Evolutionary conservation across 2,797 vertebrate genomes (phyloP).

Genomic region (Rachycentron canadum): DNA sequence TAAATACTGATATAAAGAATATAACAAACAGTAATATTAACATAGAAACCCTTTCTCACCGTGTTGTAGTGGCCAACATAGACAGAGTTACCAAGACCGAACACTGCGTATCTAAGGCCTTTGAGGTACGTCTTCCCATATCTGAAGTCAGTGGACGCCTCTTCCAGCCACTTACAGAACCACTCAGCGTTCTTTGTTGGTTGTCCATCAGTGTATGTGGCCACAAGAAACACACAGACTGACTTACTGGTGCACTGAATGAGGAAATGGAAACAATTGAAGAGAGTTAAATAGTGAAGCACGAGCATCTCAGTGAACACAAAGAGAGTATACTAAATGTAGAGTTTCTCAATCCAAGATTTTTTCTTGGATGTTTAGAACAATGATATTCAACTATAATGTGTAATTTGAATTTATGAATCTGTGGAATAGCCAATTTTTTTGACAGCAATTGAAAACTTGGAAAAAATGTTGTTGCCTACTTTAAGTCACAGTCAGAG

Average conservation of each 20-base stretch:
- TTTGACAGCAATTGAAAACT: too few relatives aligned
- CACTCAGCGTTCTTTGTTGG: conserved; percentile 90
- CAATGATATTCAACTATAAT: neutral
- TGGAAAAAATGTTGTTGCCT: neutral
- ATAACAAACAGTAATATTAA: neutral
- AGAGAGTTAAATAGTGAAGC: neutral
- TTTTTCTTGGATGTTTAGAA: neutral
- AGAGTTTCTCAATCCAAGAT: neutral
- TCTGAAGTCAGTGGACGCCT: conserved; percentile 92
- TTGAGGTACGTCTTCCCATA: conserved; percentile 91
- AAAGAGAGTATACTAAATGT: neutral
- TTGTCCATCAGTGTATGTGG: conserved; percentile 92
- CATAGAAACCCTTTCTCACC: conserved; percentile 74
- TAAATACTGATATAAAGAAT: neutral
- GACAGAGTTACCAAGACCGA: conserved; percentile 93
- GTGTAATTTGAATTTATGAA: neutral
- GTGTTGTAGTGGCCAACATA: conserved; percentile 92
- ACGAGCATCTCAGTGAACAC: neutral
- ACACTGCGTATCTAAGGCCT: conserved; percentile 92
- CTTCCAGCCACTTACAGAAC: conserved; percentile 97
- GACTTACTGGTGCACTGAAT: conserved; percentile 84
- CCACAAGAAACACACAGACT: conserved; percentile 92
- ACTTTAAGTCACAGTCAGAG: neutral
- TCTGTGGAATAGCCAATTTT: too few relatives aligned
- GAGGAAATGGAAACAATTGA: neutral